Evolutionary conservation across 2,113 vertebrate genomes (phyloP).

Genomic region (Ploceus nigricollis): DNA sequence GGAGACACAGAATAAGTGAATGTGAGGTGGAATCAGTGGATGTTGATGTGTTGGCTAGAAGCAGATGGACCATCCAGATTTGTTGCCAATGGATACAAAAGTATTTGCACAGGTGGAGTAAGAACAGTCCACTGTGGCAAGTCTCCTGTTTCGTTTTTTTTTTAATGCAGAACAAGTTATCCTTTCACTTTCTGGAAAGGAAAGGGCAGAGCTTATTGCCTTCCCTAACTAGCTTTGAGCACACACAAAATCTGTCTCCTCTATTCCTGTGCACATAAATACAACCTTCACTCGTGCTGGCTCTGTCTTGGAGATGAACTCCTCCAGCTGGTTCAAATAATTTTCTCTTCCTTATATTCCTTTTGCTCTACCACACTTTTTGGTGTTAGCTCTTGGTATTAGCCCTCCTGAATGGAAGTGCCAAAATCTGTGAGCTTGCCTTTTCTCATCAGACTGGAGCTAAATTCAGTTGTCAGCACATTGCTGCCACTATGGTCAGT

Average conservation of each 20-base stretch:
- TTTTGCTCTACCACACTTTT: not conserved
- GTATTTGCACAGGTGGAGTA: not conserved
- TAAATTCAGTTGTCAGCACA: not conserved
- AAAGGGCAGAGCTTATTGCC: not conserved
- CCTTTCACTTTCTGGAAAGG: not conserved
- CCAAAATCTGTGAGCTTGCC: not conserved
- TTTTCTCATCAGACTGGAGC: not conserved
- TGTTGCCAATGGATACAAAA: not conserved
- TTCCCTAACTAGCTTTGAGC: not conserved
- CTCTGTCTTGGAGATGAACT: not conserved
- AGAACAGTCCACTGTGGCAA: not conserved
- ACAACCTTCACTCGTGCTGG: not conserved
- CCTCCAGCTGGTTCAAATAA: not conserved
- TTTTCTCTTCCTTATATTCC: not conserved
- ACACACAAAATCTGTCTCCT: not conserved
- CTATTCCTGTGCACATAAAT: not conserved
- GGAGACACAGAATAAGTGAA: not conserved
- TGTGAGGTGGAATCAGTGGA: not conserved
- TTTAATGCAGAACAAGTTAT: not conserved
- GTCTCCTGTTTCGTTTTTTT: not conserved
- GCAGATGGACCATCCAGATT: not conserved
- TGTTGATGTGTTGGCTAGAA: not conserved
- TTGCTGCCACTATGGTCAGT: accelerated
- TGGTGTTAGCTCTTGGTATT: not conserved
- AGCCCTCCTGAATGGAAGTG: not conserved